Evolutionary conservation across 2,888 invertebrate genomes (phyloP), one percentile per base, ranked within the genome.

Genomic region (Dolomedes plantarius): DNA sequence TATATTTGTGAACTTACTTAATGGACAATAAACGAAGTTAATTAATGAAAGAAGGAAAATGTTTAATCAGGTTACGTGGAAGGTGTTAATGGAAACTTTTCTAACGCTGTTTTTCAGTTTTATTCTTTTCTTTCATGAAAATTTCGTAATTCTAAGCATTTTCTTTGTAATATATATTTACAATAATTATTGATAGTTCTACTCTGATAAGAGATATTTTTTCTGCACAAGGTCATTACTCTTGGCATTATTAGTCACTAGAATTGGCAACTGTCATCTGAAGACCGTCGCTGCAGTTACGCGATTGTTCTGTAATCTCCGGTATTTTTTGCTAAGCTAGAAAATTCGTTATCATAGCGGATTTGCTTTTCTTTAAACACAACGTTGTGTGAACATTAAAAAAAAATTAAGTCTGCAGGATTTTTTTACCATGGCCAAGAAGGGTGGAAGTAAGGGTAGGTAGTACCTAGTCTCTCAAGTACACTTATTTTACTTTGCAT

Each of bases 401-500:
- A 69, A 29, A 27, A 32, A 16, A 23, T 62, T n/a, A 50, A 28
- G 29, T 28, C 50, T 80, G 50, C n/a, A 50, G 73, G n/a, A 36
- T 29, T 39, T 29, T n/a, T 39, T 19, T 50, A 65, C 6, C 36
- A 83, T 83, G 82, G 76, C 82, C 7, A 75, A 71, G 36, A 76
- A 46, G 28, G 76, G 82, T 32, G 82, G 82, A 72, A 76, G 76
- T 31, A 83, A 83, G 82, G 82, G 82, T 83, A 76, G 76, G 82
- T 83, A 3, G 28, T 69, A 46, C 31, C 19, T 64, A 46, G 28
- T 41, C n/a, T 36, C 32, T 32, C 7, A 11, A 46, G 6, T 65
- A n/a, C 1, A 29, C 29, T 11, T n/a, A 28, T 65, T 29, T 13
- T 16, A 29, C 11, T 29, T 29, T 65, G 16, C 29, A 28, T 3